phyloP scores from a whole-genome alignment of 2,797 vertebrate species.

The Pangasius krempfi region DNA sequence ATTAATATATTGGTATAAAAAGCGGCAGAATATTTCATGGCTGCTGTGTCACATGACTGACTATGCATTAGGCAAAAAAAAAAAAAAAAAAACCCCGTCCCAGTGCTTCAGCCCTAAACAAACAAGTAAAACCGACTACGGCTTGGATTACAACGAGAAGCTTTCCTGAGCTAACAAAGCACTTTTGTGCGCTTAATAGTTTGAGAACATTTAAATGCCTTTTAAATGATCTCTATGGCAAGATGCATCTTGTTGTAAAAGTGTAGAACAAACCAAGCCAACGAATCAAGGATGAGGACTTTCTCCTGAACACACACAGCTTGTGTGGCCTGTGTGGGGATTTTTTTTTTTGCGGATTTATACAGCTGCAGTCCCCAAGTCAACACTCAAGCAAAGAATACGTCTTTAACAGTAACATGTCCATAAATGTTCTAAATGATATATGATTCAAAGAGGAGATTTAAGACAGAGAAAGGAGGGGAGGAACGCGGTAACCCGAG shows the following conservation, averaged over 20 bases:
- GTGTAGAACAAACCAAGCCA: slow-evolving; percentile 39
- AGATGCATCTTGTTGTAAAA: slow-evolving; percentile 47
- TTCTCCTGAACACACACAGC: slow-evolving; percentile 22
- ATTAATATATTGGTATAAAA: no score
- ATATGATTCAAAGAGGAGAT: background rate
- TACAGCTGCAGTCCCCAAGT: background rate
- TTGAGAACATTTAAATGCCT: slow-evolving; percentile 40
- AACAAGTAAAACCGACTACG: slow-evolving; percentile 38
- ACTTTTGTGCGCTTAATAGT: slow-evolving; percentile 50
- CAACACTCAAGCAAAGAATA: slow-evolving; percentile 3
- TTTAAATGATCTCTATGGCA: slow-evolving; percentile 51
- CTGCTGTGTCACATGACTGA: slow-evolving; percentile 4
- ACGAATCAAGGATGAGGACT: slow-evolving; percentile 34
- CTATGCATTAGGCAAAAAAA: background rate
- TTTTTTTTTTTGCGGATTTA: background rate
- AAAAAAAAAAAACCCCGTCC: background rate
- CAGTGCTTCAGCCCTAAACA: slow-evolving; percentile 19
- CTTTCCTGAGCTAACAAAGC: slow-evolving; percentile 44
- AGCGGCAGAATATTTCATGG: background rate
- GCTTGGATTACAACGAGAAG: slow-evolving; percentile 5
- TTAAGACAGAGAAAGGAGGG: background rate
- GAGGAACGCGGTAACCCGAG: slow-evolving; percentile 6
- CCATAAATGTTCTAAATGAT: background rate
- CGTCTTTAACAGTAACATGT: slow-evolving; percentile 30
- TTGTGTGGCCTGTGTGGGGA: slow-evolving; percentile 26